Evolutionary conservation across 2,113 vertebrate species (phyloP).

Genomic region (Zootoca vivipara): DNA sequence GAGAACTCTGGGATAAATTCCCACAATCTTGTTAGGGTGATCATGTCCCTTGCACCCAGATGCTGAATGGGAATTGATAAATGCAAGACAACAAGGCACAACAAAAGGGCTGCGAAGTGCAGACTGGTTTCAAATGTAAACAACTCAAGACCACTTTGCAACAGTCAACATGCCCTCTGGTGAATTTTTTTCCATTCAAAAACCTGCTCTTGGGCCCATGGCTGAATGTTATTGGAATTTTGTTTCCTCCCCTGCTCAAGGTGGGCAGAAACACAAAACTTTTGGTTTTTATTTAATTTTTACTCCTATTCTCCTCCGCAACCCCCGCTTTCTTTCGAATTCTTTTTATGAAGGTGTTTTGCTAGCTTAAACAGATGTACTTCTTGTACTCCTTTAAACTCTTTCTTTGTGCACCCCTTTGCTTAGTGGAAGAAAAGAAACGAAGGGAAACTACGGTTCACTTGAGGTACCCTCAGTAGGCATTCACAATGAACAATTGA

Average conservation of each 20-base stretch:
- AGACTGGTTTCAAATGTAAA: background rate
- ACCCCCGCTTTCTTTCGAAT: background rate
- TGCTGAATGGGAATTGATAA: background rate
- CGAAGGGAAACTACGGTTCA: constrained; percentile 53
- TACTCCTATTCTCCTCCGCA: constrained; percentile 8
- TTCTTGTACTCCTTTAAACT: constrained; percentile 46
- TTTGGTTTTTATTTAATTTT: background rate
- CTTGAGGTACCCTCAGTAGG: constrained; percentile 55
- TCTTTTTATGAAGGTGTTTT: constrained; percentile 18
- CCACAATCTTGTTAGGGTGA: background rate
- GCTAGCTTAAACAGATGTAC: constrained; percentile 41
- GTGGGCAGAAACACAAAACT: background rate
- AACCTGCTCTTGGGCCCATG: background rate
- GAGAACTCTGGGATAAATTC: background rate
- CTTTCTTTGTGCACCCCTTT: constrained; percentile 41
- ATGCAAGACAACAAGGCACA: background rate
- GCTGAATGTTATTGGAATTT: background rate
- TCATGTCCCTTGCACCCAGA: background rate
- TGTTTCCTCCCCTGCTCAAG: background rate
- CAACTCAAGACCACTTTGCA: background rate
- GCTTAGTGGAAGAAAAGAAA: constrained; percentile 49
- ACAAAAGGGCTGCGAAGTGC: background rate
- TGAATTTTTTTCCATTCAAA: background rate
- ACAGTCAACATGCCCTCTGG: background rate
- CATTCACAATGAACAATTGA: constrained; percentile 63